Percentiles rank a stretch among this genome's conserved stretches.
Conservation (phyloP, 2,113 vertebrate genomes). For the Cromileptes altivelis region DNA sequence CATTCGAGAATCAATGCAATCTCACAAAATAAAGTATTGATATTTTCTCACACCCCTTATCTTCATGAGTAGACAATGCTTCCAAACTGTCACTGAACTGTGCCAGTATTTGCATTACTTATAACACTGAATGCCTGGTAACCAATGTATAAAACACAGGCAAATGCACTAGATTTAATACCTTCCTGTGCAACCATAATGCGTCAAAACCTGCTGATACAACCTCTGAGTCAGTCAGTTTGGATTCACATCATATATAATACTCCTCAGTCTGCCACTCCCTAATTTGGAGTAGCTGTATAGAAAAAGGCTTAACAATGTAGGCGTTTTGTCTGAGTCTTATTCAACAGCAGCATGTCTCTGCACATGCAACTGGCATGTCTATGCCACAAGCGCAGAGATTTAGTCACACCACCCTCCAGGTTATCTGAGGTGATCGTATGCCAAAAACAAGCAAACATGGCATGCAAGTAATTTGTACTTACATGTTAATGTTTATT, state of each 20-base stretch:
- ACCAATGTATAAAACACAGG: neutral
- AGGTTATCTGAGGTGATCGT: neutral
- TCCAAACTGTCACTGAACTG: neutral
- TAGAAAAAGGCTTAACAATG: neutral
- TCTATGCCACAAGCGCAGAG: neutral
- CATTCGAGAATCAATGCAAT: too few species aligned
- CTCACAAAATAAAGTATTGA: too few species aligned
- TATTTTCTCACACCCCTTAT: too few species aligned
- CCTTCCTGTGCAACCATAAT: neutral
- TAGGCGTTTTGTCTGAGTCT: neutral
- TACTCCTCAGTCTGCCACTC: slow-evolving; percentile 12
- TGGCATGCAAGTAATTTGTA: neutral
- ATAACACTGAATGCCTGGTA: neutral
- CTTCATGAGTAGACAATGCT: neutral
- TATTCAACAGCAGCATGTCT: slow-evolving; percentile 10
- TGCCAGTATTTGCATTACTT: neutral
- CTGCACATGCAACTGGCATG: slow-evolving; percentile 8
- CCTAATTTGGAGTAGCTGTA: neutral
- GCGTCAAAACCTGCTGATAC: neutral
- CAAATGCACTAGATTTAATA: neutral
- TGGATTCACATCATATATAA: neutral
- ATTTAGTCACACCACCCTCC: neutral
- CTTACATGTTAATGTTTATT: neutral
- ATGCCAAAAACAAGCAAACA: neutral
- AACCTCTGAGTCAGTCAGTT: neutral